A percentile compares a stretch with the other conserved stretches of the same genome.
Evolutionary conservation across 2,888 invertebrate species (phyloP).

Genomic region (Mesorhabditis sp.): DNA sequence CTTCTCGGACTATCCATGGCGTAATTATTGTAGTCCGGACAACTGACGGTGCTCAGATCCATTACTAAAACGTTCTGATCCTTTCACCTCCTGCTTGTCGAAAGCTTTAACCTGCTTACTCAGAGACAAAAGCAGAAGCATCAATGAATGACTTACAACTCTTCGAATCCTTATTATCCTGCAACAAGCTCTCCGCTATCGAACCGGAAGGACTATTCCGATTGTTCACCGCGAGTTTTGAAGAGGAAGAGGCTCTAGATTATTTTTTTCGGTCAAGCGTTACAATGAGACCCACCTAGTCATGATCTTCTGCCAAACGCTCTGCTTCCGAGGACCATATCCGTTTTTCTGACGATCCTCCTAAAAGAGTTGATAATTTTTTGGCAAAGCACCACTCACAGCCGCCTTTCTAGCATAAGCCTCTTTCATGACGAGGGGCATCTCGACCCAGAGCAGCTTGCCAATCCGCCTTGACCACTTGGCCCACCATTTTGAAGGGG

Average conservation of each 20-base stretch:
- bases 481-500: conserved; percentile 25
- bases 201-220: neutral
- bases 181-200: neutral
- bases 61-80: too few relatives aligned
- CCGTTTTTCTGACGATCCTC: neutral
- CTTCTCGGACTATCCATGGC: neutral
- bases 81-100: too few relatives aligned
- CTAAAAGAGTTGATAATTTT: neutral
- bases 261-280: neutral
- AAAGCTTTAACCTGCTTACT: too few relatives aligned
- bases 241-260: neutral
- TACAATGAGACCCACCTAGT: neutral
- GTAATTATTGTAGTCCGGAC: neutral
- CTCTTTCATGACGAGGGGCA: conserved; percentile 53
- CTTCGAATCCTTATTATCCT: neutral
- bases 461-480: conserved; percentile 41
- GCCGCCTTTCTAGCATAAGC: conserved; percentile 51
- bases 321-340: neutral
- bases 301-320: conserved; percentile 2
- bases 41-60: neutral
- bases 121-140: too few relatives aligned
- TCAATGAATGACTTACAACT: neutral
- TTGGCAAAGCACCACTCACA: conserved; percentile 16
- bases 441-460: conserved; percentile 45
- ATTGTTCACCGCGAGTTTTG: neutral